phyloP scores from a whole-genome alignment of 2,888 invertebrate species.

The Camptogramma bilineatum region DNA sequence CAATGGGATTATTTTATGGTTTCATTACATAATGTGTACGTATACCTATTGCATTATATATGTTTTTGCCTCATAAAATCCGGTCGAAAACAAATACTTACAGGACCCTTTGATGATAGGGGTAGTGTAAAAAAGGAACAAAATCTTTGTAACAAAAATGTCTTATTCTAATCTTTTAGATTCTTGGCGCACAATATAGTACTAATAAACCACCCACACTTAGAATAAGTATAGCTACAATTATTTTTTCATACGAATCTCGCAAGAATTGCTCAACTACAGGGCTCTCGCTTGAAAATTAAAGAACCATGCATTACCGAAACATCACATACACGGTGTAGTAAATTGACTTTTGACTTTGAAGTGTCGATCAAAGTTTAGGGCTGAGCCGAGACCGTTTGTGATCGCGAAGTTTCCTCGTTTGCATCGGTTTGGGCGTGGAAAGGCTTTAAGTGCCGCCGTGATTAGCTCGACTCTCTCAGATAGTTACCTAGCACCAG shows the following conservation, averaged over 20 bases:
- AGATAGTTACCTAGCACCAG: conserved; percentile 57
- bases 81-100: background rate
- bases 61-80: background rate
- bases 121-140: background rate
- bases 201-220: too few species aligned
- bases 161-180: background rate
- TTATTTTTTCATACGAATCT: too few species aligned
- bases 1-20: too few species aligned
- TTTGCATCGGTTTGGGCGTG: conserved; percentile 77
- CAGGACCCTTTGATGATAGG: background rate
- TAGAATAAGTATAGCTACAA: too few species aligned
- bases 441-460: conserved; percentile 70
- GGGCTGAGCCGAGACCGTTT: conserved; percentile 71
- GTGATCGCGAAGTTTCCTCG: conserved; percentile 76
- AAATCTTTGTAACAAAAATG: background rate
- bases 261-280: too few species aligned
- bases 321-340: conserved; percentile 52
- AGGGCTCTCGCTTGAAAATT: too few species aligned
- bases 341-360: conserved; percentile 67
- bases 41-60: background rate
- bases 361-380: conserved; percentile 78
- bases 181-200: too few species aligned
- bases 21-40: too few species aligned
- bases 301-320: conserved; percentile 33
- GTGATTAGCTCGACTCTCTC: conserved; percentile 66